Conservation (phyloP, 2,888 invertebrate genomes). For the Formica aserva region DNA sequence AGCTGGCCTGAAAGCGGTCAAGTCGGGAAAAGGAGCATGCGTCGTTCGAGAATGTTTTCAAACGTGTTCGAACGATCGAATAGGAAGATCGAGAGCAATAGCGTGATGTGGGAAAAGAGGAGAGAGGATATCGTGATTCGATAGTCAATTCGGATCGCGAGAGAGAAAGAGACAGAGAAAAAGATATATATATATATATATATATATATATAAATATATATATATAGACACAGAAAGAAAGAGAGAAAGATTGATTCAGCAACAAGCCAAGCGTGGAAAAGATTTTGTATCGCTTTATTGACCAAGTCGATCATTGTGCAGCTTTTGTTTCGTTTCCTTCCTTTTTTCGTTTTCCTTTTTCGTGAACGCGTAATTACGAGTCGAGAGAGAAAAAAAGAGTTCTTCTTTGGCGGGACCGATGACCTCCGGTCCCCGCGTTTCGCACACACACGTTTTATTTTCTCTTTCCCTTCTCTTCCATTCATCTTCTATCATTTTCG, state of each 20-base stretch:
- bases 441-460: conserved; percentile 38
- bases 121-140: conserved; percentile 46
- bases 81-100: conserved; percentile 1
- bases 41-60: not conserved
- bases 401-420: conserved; percentile 3
- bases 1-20: conserved; percentile 25
- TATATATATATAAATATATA: no score
- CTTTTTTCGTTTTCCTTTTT: conserved; percentile 4
- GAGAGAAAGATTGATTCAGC: conserved; percentile 30
- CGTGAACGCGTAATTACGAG: conserved; percentile 41
- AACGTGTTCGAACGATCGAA: not conserved
- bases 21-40: conserved; percentile 30
- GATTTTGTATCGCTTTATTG: conserved; percentile 61
- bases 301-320: conserved; percentile 63
- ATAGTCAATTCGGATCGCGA: conserved; percentile 8
- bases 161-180: not conserved
- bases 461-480: conserved; percentile 44
- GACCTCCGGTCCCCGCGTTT: conserved; percentile 16
- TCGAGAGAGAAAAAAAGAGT: conserved; percentile 50
- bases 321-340: conserved; percentile 32
- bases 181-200: not conserved
- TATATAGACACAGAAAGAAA: not conserved
- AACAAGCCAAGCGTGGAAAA: conserved; percentile 46
- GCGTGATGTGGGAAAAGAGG: conserved; percentile 11
- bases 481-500: conserved; percentile 33